These are phyloP conservation scores for Cydia amplana DNA, from an alignment of 1,140 invertebrate genomes.

Conservation along the genomic window DNA sequence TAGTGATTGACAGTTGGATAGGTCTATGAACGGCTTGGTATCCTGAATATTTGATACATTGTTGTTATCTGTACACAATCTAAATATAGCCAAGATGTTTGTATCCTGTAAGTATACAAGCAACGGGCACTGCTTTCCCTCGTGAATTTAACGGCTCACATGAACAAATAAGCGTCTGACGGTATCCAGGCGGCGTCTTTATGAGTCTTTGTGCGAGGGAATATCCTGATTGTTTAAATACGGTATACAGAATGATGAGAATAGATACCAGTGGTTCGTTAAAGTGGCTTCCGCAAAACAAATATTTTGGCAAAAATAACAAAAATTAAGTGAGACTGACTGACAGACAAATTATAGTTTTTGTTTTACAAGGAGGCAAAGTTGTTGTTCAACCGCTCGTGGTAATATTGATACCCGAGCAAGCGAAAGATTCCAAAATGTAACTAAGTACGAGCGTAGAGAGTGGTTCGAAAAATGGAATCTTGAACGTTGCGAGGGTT, in stretches of 20 bases:
- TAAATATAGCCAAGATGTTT: no score
- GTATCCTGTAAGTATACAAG: neutral
- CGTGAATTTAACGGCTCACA: constrained; percentile 5
- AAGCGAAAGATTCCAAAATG: no score
- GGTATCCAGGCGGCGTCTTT: neutral
- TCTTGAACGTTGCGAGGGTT: no score
- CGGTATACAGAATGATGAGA: neutral
- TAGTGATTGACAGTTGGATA: no score
- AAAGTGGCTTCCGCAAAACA: neutral
- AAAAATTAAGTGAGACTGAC: no score
- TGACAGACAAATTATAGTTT: no score
- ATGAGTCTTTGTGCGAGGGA: neutral
- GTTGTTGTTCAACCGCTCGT: no score
- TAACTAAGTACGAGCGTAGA: no score
- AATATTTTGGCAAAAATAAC: neutral
- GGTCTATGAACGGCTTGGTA: no score
- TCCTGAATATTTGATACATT: neutral
- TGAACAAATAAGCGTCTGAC: constrained; percentile 5
- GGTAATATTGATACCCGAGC: no score
- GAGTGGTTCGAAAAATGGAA: no score
- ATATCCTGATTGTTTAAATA: neutral
- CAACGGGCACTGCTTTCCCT: constrained; percentile 6
- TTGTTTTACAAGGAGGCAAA: no score
- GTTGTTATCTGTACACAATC: neutral
- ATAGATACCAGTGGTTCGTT: neutral